These are phyloP conservation scores for Cyanoliseus patagonus DNA, from an alignment of 2,113 vertebrate species.

Conservation along the genomic window DNA sequence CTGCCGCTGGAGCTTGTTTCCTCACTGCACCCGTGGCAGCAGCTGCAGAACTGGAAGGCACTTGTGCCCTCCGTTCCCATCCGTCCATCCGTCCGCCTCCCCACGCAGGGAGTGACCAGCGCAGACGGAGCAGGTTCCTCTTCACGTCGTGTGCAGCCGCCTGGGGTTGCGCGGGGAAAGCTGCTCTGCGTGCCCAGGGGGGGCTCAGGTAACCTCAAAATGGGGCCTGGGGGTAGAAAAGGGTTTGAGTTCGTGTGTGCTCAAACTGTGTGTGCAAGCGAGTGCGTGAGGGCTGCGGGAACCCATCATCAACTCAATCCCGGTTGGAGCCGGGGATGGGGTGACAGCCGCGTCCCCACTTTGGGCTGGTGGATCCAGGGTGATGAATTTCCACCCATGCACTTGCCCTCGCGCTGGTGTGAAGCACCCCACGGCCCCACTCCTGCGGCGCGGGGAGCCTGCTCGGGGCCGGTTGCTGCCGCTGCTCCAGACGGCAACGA, in stretches of 20 bases:
- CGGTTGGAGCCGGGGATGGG: fast-evolving
- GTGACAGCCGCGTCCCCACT: fast-evolving
- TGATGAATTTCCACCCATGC: fast-evolving
- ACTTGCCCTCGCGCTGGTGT: neutral
- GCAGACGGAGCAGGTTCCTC: neutral
- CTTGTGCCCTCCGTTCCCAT: fast-evolving
- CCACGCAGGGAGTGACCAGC: neutral
- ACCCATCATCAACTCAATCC: too few relatives aligned
- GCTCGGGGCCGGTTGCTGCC: neutral
- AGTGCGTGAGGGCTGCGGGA: neutral
- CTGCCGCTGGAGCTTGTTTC: neutral
- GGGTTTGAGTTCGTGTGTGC: fast-evolving
- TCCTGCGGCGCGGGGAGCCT: neutral
- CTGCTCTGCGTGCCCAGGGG: fast-evolving
- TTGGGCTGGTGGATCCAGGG: neutral
- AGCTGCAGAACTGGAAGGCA: neutral
- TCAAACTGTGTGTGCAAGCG: fast-evolving
- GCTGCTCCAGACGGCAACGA: neutral
- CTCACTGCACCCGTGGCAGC: neutral
- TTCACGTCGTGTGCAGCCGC: fast-evolving
- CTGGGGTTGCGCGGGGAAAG: neutral
- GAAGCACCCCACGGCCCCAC: neutral
- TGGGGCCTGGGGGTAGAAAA: neutral
- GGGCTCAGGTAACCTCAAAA: neutral
- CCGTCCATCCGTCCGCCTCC: fast-evolving